Evolutionary conservation across 2,888 invertebrate genomes (phyloP).

Genomic region (Dryadula phaetusa): DNA sequence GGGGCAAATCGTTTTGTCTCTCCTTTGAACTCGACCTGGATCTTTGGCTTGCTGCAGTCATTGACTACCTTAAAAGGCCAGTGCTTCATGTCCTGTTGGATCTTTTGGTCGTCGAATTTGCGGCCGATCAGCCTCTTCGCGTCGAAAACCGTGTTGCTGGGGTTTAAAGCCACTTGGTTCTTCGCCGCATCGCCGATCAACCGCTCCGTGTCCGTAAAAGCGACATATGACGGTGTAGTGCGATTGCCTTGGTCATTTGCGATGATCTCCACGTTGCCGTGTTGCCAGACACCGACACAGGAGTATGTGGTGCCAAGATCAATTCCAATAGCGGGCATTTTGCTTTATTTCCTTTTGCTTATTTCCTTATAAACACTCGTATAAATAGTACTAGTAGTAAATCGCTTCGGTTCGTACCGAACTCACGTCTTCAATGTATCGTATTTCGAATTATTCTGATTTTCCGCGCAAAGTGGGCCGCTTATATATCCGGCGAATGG

Average conservation of each 20-base stretch:
- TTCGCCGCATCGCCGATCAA: slow-evolving; percentile 89
- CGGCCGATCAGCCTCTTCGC: slow-evolving; percentile 93
- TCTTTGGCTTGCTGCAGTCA: slow-evolving; percentile 87
- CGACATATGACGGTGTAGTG: slow-evolving; percentile 90
- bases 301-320: slow-evolving; percentile 85
- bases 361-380: slow-evolving; percentile 43
- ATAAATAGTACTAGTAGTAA: slow-evolving; percentile 44
- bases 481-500: slow-evolving; percentile 64
- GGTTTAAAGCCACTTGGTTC: slow-evolving; percentile 89
- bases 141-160: slow-evolving; percentile 89
- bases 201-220: slow-evolving; percentile 88
- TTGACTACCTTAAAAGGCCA: slow-evolving; percentile 92
- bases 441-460: slow-evolving; percentile 69
- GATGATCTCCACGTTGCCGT: slow-evolving; percentile 90
- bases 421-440: slow-evolving; percentile 59
- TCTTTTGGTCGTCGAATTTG: slow-evolving; percentile 88
- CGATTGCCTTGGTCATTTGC: slow-evolving; percentile 88
- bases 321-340: slow-evolving; percentile 83
- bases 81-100: slow-evolving; percentile 91
- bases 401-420: slow-evolving; percentile 60
- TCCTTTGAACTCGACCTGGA: slow-evolving; percentile 87
- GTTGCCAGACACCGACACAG: slow-evolving; percentile 82
- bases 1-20: slow-evolving; percentile 87
- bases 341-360: no score
- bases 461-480: slow-evolving; percentile 58